Evolutionary conservation across 92 coral and sea anemone genomes (phyloP).

Genomic region (Phenganax stokvisi): DNA sequence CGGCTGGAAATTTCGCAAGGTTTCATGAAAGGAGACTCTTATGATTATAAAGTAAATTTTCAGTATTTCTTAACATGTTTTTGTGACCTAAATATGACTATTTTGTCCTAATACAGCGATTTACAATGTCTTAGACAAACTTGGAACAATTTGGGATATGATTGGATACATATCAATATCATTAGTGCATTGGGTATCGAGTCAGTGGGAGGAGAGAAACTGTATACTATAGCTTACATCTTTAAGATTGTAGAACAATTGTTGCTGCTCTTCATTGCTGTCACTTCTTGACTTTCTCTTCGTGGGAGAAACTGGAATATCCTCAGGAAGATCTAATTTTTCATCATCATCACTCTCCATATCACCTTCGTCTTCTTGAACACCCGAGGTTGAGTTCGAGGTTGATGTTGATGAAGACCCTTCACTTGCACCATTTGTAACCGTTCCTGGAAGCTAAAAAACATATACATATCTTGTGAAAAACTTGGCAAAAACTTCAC

Average conservation of each 20-base stretch:
- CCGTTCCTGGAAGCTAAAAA: constrained; percentile 73
- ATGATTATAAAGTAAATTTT: no score
- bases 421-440: constrained; percentile 91
- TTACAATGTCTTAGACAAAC: no score
- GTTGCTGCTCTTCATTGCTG: constrained; percentile 46
- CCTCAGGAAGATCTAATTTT: constrained; percentile 67
- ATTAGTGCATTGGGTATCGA: not conserved
- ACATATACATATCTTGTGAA: not conserved
- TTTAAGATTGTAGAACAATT: constrained; percentile 75
- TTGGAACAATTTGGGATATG: no score
- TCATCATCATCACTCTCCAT: constrained; percentile 75
- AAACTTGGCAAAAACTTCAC: not conserved
- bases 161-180: no score
- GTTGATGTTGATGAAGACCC: constrained; percentile 77
- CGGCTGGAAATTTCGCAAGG: no score
- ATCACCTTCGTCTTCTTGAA: constrained; percentile 54
- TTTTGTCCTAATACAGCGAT: no score
- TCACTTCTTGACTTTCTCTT: constrained; percentile 41
- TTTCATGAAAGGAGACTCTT: no score
- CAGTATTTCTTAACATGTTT: no score
- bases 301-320: constrained; percentile 44
- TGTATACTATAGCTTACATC: constrained; percentile 57
- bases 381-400: constrained; percentile 34
- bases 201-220: not conserved
- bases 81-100: no score